Evolutionary conservation across 2,888 invertebrate species (phyloP).

Genomic region (Drosophila longiperda): DNA sequence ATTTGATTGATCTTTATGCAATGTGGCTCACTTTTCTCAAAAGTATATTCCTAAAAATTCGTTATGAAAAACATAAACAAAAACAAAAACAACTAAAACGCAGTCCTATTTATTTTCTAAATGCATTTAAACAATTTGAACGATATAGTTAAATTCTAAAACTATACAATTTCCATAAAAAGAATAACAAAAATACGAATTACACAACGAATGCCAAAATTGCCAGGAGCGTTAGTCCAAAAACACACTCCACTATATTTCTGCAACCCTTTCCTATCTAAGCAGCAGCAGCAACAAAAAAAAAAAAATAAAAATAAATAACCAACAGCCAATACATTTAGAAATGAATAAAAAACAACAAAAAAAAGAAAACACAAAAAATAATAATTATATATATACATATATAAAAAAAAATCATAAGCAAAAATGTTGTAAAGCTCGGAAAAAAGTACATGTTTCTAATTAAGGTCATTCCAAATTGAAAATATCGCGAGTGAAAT

Average conservation of each 20-base stretch:
- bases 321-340: conserved; percentile 59
- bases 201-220: conserved; percentile 68
- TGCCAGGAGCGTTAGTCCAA: conserved; percentile 69
- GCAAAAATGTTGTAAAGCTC: conserved; percentile 66
- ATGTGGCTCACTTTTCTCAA: conserved; percentile 69
- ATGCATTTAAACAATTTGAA: conserved; percentile 78
- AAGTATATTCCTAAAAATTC: conserved; percentile 74
- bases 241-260: conserved; percentile 61
- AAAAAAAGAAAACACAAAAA: conserved; percentile 15
- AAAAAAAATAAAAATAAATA: conserved; percentile 25
- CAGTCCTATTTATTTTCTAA: conserved; percentile 81
- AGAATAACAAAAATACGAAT: conserved; percentile 25
- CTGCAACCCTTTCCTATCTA: conserved; percentile 75
- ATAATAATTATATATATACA: conserved; percentile 22
- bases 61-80: conserved; percentile 45
- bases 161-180: conserved; percentile 78
- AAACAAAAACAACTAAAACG: conserved; percentile 33
- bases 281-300: conserved; percentile 62
- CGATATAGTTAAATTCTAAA: conserved; percentile 68
- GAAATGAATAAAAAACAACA: conserved; percentile 44
- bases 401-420: conserved; percentile 24
- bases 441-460: conserved; percentile 78
- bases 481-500: conserved; percentile 78
- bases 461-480: conserved; percentile 80
- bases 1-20: conserved; percentile 33